Evolutionary conservation across 2,797 vertebrate genomes (phyloP), one percentile per base, ranked within the genome.

Genomic region (Remorina albescens): DNA sequence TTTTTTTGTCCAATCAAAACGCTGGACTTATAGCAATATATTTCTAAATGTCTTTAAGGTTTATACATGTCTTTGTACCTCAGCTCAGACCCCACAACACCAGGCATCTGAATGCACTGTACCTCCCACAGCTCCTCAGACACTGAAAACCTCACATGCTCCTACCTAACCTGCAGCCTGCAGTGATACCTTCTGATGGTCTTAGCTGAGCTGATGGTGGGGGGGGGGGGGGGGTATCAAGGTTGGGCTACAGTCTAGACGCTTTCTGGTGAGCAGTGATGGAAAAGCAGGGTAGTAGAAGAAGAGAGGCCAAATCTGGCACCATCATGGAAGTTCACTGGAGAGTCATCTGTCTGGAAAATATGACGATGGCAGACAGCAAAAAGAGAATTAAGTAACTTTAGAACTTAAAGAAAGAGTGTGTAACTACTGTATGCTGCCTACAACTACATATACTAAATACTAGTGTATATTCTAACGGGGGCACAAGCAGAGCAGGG

Each of bases 101-200:
- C 85, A 76, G 83, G 86, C 88, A 70, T 81, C 82, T 85, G 82
- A 86, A 81, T 84, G 86, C 82, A 88, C 88, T 86, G 84, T 74
- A 87, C 78, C 77, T 85, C 85, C 80, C 83, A 76, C 81, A 69
- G 70, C 81, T 82, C 83, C 82, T 87, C 81, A 78, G 72, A 80
- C 88, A 87, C 84, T 79, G 67, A 83, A 87, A 70, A 86, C 85
- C 86, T 89, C 88, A 90, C 78, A 89, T 91, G 91, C 91, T 91
- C 89, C 87, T 91, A 91, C 88, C 90, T 90, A 83, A 84, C 86
- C 85, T 53, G 30, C 34, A 25, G 74, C 82, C 75, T 81, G 83
- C 87, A 87, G 85, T 86, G 78, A 87, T 79, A 53, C 84, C 56
- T 28, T 73, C 58, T 51, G 56, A 86, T 34, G 76, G 74, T 81